Evolutionary conservation across 2,888 invertebrate genomes (phyloP).

Genomic region (Epinotia nisella): DNA sequence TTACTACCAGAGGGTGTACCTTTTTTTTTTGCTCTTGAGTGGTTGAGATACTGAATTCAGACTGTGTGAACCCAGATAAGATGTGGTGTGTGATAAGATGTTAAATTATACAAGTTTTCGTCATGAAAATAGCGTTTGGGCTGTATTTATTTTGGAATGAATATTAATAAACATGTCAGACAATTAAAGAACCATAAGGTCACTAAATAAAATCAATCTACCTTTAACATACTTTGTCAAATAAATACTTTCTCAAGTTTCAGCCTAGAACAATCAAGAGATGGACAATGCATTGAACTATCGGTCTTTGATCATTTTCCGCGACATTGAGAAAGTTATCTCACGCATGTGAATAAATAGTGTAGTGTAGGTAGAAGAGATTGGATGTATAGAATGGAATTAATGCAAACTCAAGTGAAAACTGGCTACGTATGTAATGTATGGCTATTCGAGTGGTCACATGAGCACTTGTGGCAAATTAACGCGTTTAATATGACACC

Average conservation of each 20-base stretch:
- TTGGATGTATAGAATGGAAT: not conserved
- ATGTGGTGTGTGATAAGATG: no score
- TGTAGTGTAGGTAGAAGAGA: constrained; percentile 20
- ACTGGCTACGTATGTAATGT: not conserved
- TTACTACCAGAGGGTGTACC: no score
- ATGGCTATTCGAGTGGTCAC: constrained; percentile 10
- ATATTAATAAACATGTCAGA: constrained; percentile 1
- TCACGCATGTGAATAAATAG: constrained; percentile 18
- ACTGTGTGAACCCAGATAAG: no score
- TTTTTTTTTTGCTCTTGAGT: no score
- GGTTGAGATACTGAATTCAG: no score
- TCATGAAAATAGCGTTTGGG: no score
- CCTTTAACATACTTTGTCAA: not conserved
- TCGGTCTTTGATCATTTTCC: constrained; percentile 8
- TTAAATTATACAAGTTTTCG: no score
- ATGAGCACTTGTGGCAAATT: constrained; percentile 4
- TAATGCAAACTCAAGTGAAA: constrained; percentile 18
- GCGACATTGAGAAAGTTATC: constrained; percentile 33
- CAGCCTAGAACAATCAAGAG: not conserved
- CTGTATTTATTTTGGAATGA: no score
- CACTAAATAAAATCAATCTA: constrained; percentile 1
- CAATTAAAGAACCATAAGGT: constrained; percentile 16
- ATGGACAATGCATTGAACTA: not conserved
- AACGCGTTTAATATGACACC: constrained; percentile 34
- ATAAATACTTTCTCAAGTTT: not conserved